phyloP scores from a whole-genome alignment of 2,797 vertebrate genomes.

The Ibycter americanus region DNA sequence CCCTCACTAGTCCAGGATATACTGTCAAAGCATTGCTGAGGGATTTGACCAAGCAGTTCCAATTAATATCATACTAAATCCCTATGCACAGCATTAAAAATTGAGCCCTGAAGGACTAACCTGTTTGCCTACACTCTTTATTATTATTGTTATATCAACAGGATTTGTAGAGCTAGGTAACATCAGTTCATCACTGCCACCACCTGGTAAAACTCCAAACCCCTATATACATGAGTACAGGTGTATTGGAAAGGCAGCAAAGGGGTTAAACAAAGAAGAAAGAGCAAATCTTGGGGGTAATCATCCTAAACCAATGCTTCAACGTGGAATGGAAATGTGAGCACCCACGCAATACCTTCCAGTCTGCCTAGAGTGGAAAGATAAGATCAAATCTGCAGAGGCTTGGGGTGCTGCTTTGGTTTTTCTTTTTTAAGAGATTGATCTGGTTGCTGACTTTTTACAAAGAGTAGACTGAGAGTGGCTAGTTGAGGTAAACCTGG shows the following conservation, averaged over 20 bases:
- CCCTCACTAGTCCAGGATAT: not conserved
- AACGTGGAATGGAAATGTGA: not conserved
- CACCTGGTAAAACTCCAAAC: slow-evolving; percentile 43
- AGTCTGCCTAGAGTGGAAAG: not conserved
- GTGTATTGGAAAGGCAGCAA: not conserved
- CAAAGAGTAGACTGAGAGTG: not conserved
- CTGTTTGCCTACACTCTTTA: slow-evolving; percentile 45
- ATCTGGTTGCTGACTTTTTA: not conserved
- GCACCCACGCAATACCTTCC: not conserved
- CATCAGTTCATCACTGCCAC: slow-evolving; percentile 60
- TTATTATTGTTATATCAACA: slow-evolving; percentile 15
- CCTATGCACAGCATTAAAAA: slow-evolving; percentile 31
- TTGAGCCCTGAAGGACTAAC: slow-evolving; percentile 44
- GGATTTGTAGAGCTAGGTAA: not conserved
- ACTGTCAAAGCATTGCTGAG: not conserved
- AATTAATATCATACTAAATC: slow-evolving; percentile 34
- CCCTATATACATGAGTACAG: fast-evolving
- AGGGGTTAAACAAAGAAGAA: not conserved
- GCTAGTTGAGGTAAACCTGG: not conserved
- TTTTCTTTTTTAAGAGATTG: not conserved
- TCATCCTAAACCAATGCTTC: not conserved
- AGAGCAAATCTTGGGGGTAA: not conserved
- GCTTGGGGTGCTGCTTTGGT: not conserved
- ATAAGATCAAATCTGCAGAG: not conserved
- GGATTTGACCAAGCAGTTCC: slow-evolving; percentile 25